Evolutionary conservation across 2,888 invertebrate genomes (phyloP).

Genomic region (Drosophila buzzatii): DNA sequence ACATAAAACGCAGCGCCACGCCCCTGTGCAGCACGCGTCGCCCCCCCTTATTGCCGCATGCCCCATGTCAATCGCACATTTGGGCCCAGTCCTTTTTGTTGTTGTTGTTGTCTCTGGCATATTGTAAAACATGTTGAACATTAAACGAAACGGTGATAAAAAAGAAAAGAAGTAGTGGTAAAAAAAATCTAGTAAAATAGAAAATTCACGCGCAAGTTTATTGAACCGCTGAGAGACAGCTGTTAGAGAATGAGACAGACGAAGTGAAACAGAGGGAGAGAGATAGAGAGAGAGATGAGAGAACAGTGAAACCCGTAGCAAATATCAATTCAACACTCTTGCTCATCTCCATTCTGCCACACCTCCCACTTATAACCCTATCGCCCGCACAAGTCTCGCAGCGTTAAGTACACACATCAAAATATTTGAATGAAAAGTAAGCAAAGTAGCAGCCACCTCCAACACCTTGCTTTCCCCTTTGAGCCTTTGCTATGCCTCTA

Average conservation of each 20-base stretch:
- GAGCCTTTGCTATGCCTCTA: conserved; percentile 7
- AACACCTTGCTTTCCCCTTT: background rate
- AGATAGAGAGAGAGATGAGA: background rate
- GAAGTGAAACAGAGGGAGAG: background rate
- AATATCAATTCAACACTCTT: conserved; percentile 30
- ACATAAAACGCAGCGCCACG: conserved; percentile 65
- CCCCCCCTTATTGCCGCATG: background rate
- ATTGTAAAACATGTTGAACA: conserved; percentile 66
- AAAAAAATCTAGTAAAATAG: conserved; percentile 66
- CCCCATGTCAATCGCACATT: conserved; percentile 18
- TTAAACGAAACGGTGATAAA: conserved; percentile 54
- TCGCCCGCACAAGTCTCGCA: conserved; percentile 19
- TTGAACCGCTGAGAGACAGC: conserved; percentile 63
- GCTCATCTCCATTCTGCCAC: background rate
- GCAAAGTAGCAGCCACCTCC: conserved; percentile 66
- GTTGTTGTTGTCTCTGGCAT: conserved; percentile 48
- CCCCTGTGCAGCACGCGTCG: conserved; percentile 15
- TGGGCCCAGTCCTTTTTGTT: conserved; percentile 15
- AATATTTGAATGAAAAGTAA: conserved; percentile 80
- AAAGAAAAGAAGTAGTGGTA: conserved; percentile 14
- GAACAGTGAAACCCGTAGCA: conserved; percentile 24
- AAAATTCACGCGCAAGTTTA: conserved; percentile 75
- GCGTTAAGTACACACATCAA: conserved; percentile 65
- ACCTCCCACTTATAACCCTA: background rate
- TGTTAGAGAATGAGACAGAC: background rate